These are phyloP conservation scores for Podabrus alpinus DNA, from an alignment of 2,888 invertebrate genomes.

Conservation along the genomic window DNA sequence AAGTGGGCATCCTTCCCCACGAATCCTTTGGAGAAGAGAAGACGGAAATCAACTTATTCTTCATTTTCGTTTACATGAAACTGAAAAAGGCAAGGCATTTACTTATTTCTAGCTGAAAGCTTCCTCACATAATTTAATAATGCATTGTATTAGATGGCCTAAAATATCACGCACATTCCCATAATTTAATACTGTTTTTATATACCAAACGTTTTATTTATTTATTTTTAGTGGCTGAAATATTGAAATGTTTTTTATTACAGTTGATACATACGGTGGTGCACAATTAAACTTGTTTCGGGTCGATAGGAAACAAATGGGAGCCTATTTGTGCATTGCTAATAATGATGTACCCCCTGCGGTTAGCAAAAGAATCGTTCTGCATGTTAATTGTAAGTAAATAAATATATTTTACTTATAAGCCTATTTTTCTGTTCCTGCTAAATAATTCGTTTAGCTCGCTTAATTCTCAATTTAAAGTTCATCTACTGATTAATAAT, in stretches of 20 bases:
- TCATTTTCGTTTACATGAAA: constrained; percentile 50
- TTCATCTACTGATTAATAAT: too few species aligned
- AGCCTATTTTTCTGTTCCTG: background rate
- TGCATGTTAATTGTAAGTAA: constrained; percentile 77
- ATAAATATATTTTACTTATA: background rate
- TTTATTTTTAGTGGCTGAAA: background rate
- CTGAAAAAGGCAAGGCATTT: constrained; percentile 52
- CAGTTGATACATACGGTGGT: constrained; percentile 60
- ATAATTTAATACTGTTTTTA: background rate
- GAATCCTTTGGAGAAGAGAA: constrained; percentile 65
- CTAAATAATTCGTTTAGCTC: background rate
- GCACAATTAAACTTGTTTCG: constrained; percentile 60
- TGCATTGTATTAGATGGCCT: background rate
- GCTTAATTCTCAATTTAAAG: too few species aligned
- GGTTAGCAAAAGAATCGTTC: constrained; percentile 71
- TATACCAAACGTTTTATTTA: background rate
- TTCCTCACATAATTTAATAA: background rate
- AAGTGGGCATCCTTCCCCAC: constrained; percentile 62
- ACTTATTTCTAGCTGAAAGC: background rate
- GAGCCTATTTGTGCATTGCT: constrained; percentile 66
- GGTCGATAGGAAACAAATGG: constrained; percentile 65
- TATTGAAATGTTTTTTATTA: constrained; percentile 37
- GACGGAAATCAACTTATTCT: constrained; percentile 58
- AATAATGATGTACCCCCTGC: constrained; percentile 66
- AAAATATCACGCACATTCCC: background rate